Percentiles rank a stretch among this genome's conserved stretches.
Conservation (phyloP, 2,888 invertebrate genomes). For the Leptura quadrifasciata region DNA sequence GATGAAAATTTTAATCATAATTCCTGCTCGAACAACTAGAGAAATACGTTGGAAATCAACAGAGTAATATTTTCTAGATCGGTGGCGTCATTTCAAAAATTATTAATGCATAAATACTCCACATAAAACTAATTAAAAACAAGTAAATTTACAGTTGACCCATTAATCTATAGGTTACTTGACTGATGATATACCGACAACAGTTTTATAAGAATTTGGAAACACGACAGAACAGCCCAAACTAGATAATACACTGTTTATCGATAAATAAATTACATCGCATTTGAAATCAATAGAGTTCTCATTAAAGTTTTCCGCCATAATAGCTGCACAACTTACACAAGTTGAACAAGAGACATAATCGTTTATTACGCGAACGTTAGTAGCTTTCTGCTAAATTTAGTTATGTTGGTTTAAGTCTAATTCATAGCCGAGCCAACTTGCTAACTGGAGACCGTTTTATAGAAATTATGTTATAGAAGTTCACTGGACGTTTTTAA, state of each 20-base stretch:
- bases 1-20: no score
- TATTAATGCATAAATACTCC: no score
- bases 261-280: slow-evolving; percentile 36
- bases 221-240: background rate
- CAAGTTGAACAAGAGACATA: slow-evolving; percentile 57
- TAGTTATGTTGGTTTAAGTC: slow-evolving; percentile 54
- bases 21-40: no score
- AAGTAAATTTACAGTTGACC: no score
- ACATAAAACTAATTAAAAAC: no score
- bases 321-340: slow-evolving; percentile 52
- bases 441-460: slow-evolving; percentile 52
- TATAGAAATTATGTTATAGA: slow-evolving; percentile 46
- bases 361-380: slow-evolving; percentile 55
- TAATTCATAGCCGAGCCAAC: slow-evolving; percentile 54
- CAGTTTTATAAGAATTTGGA: background rate
- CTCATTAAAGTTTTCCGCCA: slow-evolving; percentile 52
- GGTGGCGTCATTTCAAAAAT: no score
- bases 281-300: slow-evolving; percentile 50
- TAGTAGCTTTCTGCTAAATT: slow-evolving; percentile 54
- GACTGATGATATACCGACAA: no score
- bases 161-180: no score
- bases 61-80: no score
- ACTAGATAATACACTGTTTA: background rate
- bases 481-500: slow-evolving; percentile 47
- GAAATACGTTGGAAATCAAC: no score